Conservation (phyloP, 2,797 vertebrate genomes). For the Tamandua tetradactyla region DNA sequence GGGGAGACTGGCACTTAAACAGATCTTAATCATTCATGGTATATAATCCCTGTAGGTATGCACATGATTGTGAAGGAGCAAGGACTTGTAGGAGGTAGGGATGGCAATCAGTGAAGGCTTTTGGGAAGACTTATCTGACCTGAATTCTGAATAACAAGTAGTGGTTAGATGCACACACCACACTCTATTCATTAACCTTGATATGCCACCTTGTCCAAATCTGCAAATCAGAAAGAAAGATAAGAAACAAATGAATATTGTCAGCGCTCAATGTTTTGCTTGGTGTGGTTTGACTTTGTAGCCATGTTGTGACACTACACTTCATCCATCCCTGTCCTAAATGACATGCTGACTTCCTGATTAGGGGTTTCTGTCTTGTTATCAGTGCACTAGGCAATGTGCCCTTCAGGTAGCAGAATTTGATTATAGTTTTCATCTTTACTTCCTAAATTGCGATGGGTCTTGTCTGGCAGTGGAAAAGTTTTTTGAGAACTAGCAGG, state of each 20-base stretch:
- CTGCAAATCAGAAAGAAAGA: slow-evolving; percentile 29
- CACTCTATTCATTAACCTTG: background rate
- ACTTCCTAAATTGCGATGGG: slow-evolving; percentile 64
- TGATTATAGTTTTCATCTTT: slow-evolving; percentile 76
- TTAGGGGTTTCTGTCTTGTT: slow-evolving; percentile 40
- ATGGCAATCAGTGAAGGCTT: background rate
- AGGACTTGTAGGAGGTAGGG: background rate
- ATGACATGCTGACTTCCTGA: slow-evolving; percentile 51
- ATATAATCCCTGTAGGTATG: background rate
- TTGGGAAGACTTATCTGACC: background rate
- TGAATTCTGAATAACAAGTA: slow-evolving; percentile 33
- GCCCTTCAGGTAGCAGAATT: slow-evolving; percentile 70
- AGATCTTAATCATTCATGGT: background rate
- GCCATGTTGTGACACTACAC: background rate
- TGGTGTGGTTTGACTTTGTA: slow-evolving; percentile 58
- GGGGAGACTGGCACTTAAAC: background rate
- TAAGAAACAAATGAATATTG: background rate
- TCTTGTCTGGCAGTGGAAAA: slow-evolving; percentile 51
- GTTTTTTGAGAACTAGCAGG: slow-evolving; percentile 49
- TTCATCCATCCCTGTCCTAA: slow-evolving; percentile 57
- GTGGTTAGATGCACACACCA: background rate
- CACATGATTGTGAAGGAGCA: background rate
- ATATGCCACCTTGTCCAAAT: background rate
- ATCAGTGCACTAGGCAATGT: slow-evolving; percentile 51
- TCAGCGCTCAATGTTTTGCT: background rate